Evolutionary conservation across 2,888 invertebrate genomes (phyloP).

Genomic region (Hipparchia sbordonii): DNA sequence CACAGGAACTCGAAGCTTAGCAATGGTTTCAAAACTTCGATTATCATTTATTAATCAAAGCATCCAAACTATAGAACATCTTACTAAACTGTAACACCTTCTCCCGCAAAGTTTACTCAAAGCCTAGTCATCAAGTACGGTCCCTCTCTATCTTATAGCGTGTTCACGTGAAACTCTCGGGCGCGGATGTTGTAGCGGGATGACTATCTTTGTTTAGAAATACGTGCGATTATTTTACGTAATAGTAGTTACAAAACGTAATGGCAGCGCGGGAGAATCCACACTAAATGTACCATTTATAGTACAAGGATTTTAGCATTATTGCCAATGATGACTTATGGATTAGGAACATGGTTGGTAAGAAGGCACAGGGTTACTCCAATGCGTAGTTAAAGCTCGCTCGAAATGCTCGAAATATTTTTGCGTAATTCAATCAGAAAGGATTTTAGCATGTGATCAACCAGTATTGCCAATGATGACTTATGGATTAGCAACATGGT

Average conservation of each 20-base stretch:
- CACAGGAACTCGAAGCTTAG: constrained; percentile 5
- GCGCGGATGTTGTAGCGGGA: not conserved
- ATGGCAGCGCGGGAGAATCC: too few relatives aligned
- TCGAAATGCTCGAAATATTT: too few relatives aligned
- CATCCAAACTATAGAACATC: constrained; percentile 22
- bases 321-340: too few relatives aligned
- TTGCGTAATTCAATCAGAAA: too few relatives aligned
- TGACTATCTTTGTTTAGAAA: not conserved
- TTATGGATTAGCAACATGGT: too few relatives aligned
- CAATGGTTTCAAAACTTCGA: constrained; percentile 14
- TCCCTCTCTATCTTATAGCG: constrained; percentile 2
- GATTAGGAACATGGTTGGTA: too few relatives aligned
- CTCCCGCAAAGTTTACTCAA: constrained; percentile 37
- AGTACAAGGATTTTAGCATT: too few relatives aligned
- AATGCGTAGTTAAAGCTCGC: too few relatives aligned
- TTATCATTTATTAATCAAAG: constrained; percentile 22
- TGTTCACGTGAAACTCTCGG: not conserved
- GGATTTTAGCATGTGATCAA: too few relatives aligned
- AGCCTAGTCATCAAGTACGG: constrained; percentile 24
- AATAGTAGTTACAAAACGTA: not conserved
- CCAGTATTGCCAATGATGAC: too few relatives aligned
- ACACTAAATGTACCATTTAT: too few relatives aligned
- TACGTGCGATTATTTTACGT: not conserved
- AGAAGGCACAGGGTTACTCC: too few relatives aligned
- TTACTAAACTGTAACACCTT: constrained; percentile 40